Base-by-base conservation (phyloP, 2,113 vertebrate genomes). In the Nycticryphes semicollaris region DNA sequence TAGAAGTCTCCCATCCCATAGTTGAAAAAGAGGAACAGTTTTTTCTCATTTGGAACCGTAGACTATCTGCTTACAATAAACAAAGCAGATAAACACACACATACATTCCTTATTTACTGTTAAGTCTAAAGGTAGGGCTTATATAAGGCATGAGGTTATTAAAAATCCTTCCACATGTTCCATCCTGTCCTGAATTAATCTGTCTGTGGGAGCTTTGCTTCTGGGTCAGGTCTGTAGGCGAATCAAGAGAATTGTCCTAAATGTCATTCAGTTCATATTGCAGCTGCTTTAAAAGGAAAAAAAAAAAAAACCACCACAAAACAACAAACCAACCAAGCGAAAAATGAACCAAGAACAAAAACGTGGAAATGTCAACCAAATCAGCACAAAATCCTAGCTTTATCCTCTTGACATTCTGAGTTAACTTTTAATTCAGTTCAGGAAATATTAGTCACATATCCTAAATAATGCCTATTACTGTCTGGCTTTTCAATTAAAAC, bases 161-260 rank as follows among this genome's bases (percentile, higher is more conserved):
- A 95, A 95, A 93, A 89, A 77, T 39, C 62, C 67, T 94, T 87
- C 74, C 68, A 79, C 79, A n/a, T 81, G 89, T 84, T 89, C 53
- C 66, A 84, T 77, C 60, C 31, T 94, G 84, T 78, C 87, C 87
- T 87, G 91, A 92, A 94, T 92, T 96, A 93, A 95, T 87, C 95
- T 88, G 56, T 78, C 88, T 73, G 35, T 74, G 75, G 63, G 59
- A 92, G 84, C 89, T 92, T 90, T 94, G 93, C 84, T 90, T 89
- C 89, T 92, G 87, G 89, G 91, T 96, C 94, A 94, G 82, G 94
- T 94, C 93, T 96, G 91, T 50, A 78, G 79, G 67, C 31, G 53
- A 86, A 92, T 78, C 68, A 57, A 70, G 68, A 69, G 72, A 87
- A 27, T 70, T 87, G 72, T 72, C 87, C 93, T 94, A 76, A 84